Conservation (phyloP, 1,140 invertebrate species). For the Neoseiulus cucumeris region DNA sequence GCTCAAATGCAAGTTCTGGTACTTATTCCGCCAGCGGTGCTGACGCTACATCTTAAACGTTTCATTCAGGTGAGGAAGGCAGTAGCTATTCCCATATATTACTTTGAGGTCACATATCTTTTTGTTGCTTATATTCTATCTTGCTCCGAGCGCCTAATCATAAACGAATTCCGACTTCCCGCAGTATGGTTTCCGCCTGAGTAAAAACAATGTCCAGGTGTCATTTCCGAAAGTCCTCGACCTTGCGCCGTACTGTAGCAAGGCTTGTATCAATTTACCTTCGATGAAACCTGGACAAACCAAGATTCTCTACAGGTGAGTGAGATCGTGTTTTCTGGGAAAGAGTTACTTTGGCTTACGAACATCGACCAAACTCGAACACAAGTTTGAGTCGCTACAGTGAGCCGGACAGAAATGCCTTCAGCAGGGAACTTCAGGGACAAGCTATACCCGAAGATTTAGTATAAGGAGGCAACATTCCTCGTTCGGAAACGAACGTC, state of each 20-base stretch:
- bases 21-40: constrained; percentile 64
- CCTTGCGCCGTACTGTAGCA: constrained; percentile 67
- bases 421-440: constrained; percentile 7
- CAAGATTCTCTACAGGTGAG: constrained; percentile 12
- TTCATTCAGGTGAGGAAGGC: constrained; percentile 34
- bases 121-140: constrained; percentile 11
- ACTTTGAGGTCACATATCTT: constrained; percentile 11
- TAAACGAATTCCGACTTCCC: constrained; percentile 32
- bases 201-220: constrained; percentile 66
- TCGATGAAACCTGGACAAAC: constrained; percentile 23
- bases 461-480: constrained; percentile 1
- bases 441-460: constrained; percentile 1
- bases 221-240: constrained; percentile 68
- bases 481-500: too few relatives aligned
- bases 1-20: constrained; percentile 80
- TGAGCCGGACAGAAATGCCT: background rate
- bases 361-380: background rate
- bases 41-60: constrained; percentile 84
- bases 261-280: background rate
- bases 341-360: background rate
- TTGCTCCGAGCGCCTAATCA: background rate
- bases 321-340: background rate
- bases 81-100: background rate
- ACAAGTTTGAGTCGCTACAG: background rate
- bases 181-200: constrained; percentile 37